Percentiles rank a stretch among this genome's conserved stretches.
Evolutionary conservation across 2,113 vertebrate species (phyloP).

Genomic region (Tauraco erythrolophus): DNA sequence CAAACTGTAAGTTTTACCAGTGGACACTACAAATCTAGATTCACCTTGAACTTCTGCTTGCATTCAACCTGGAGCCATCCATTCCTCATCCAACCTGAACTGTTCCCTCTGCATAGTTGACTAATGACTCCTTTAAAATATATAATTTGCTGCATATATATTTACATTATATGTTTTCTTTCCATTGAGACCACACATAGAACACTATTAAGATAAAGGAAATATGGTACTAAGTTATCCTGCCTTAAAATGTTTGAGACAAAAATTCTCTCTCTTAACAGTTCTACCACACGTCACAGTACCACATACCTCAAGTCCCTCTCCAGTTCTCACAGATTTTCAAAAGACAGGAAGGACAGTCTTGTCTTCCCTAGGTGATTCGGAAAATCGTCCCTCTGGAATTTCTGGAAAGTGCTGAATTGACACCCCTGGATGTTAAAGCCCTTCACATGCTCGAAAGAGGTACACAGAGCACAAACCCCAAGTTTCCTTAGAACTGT

Average conservation of each 20-base stretch:
- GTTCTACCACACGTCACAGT: neutral
- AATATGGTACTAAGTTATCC: neutral
- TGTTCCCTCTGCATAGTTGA: neutral
- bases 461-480: neutral
- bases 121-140: neutral
- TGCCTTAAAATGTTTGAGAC: neutral
- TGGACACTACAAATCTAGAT: neutral
- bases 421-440: neutral
- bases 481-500: neutral
- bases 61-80: neutral
- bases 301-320: neutral
- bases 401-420: neutral
- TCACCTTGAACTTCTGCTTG: neutral
- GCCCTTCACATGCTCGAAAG: neutral
- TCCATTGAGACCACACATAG: neutral
- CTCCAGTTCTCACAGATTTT: neutral
- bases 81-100: neutral
- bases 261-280: neutral
- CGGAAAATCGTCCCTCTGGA: neutral
- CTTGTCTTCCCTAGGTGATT: neutral
- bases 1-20: fast-evolving
- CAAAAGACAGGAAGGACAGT: neutral
- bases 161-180: neutral
- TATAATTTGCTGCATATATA: neutral
- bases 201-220: neutral